Base-by-base conservation (phyloP, 1,140 invertebrate species). In the Drosophila mayri region DNA sequence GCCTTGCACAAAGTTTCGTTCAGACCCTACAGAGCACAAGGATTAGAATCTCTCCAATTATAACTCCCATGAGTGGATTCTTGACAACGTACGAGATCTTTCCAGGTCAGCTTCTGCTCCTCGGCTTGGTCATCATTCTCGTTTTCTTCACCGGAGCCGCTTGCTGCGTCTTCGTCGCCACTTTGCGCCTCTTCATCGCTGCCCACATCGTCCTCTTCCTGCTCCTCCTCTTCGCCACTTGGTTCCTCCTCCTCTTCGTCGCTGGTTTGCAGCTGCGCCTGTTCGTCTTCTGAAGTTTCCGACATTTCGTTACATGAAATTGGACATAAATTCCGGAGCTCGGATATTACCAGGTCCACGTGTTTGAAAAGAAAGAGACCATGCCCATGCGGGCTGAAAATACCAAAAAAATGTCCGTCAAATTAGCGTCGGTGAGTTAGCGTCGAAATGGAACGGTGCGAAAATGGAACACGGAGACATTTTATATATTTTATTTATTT, bases 1-100 rank as follows among this genome's bases (percentile, higher is more conserved):
- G 98, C 97, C 94, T 98, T 96, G 93, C 97, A 98, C 30, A 99
- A 92, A 5, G 96, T 95, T 86, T 99, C 98, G 41, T 97, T 95
- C n/a, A 99, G 93, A 40, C 99, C 99, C 98, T 98, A 32, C 2
- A 30, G 11, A 55, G 16, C 52, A 44, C 14, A 38, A 8, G 35
- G 25, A 25, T 57, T 18, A 54, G 1, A 14, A 12, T 18, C 5
- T 4, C 22, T 43, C 44, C 5, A 32, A 2, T 22, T 3, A 9
- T 20, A n/a, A 6, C n/a, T n/a, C n/a, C n/a, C 0, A 14, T 22
- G 3, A 20, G 4, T 5, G 9, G 9, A 0, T n/a, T n/a, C 20
- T 9, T 22, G 28, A 12, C 4, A 46, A 68, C 71, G 58, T 90
- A 92, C 91, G 14, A 92, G 73, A 50, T 92, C 90, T 41, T 92